phyloP scores from a whole-genome alignment of 2,797 vertebrate species.

The Clarias platycephalus region DNA sequence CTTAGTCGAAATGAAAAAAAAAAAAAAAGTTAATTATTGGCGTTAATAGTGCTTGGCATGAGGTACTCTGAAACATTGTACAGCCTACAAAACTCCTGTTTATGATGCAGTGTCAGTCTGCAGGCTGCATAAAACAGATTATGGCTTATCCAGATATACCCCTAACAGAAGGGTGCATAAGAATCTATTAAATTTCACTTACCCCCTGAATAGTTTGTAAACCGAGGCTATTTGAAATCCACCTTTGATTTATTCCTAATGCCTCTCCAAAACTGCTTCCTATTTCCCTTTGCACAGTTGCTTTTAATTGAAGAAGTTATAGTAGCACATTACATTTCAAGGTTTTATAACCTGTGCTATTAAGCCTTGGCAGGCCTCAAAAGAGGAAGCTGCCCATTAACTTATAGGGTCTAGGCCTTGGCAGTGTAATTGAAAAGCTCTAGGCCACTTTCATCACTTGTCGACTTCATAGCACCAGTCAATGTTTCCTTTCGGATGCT shows the following conservation, averaged over 20 bases:
- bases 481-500: conserved; percentile 88
- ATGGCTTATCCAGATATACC: conserved; percentile 64
- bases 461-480: conserved; percentile 87
- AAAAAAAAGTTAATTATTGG: conserved; percentile 21
- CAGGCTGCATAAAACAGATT: conserved; percentile 65
- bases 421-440: conserved; percentile 89
- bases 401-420: conserved; percentile 83
- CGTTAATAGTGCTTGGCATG: conserved; percentile 32
- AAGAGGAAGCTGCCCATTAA: conserved; percentile 83
- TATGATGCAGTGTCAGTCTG: conserved; percentile 15
- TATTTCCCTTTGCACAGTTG: conserved; percentile 69
- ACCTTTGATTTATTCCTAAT: conserved; percentile 70
- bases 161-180: conserved; percentile 66
- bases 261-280: conserved; percentile 69
- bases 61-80: conserved; percentile 16
- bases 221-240: conserved; percentile 63
- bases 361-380: conserved; percentile 74
- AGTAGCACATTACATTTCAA: conserved; percentile 74
- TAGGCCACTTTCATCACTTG: conserved; percentile 94
- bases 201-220: conserved; percentile 35
- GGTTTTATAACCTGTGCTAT: conserved; percentile 78
- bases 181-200: conserved; percentile 68
- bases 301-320: conserved; percentile 76
- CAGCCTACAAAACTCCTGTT: conserved; percentile 28
- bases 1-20: conserved; percentile 11